Evolutionary conservation across 2,113 vertebrate species (phyloP).

Genomic region (Excalfactoria chinensis): DNA sequence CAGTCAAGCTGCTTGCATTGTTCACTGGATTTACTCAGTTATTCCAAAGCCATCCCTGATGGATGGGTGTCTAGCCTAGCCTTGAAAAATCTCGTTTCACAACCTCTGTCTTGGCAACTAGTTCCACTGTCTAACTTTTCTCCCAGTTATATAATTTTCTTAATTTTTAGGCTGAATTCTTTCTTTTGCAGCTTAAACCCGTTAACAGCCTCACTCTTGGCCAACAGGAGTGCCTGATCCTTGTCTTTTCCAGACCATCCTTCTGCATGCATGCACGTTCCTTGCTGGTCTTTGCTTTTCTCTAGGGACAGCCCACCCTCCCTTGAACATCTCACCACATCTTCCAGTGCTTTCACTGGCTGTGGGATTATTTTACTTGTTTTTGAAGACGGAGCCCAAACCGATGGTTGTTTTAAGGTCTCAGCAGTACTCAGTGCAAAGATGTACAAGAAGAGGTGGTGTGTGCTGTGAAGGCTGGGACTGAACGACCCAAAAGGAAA

Average conservation of each 20-base stretch:
- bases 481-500: neutral
- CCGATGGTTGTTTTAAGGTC: neutral
- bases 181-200: conserved; percentile 36
- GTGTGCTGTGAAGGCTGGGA: neutral
- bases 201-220: conserved; percentile 66
- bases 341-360: neutral
- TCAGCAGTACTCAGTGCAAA: neutral
- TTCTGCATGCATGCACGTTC: neutral
- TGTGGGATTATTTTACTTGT: neutral
- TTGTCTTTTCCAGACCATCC: conserved; percentile 20
- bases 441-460: neutral
- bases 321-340: neutral
- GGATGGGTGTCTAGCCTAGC: conserved; percentile 60
- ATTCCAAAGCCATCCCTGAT: conserved; percentile 62
- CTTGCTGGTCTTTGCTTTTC: neutral
- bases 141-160: conserved; percentile 67
- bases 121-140: conserved; percentile 69
- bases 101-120: conserved; percentile 67
- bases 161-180: conserved; percentile 41
- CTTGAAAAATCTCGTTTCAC: conserved; percentile 62
- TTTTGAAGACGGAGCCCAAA: neutral
- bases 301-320: neutral
- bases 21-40: conserved; percentile 50
- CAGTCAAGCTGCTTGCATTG: conserved; percentile 57
- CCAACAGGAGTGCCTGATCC: conserved; percentile 48